Evolutionary conservation across 2,113 vertebrate species (phyloP).

Genomic region (Dasyprocta punctata): DNA sequence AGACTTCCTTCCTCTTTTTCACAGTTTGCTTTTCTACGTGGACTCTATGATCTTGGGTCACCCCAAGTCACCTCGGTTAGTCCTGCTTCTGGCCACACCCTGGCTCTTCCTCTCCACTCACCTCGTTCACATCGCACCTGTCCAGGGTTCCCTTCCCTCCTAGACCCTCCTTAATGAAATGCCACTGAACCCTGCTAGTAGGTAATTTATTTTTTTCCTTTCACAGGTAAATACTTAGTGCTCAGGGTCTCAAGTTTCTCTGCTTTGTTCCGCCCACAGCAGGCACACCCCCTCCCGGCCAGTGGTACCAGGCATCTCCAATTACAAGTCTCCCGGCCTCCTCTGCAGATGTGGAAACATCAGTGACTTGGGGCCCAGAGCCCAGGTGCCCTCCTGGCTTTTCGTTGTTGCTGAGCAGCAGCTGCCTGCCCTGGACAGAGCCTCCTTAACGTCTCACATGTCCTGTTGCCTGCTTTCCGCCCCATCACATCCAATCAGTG

Average conservation of each 20-base stretch:
- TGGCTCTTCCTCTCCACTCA: neutral
- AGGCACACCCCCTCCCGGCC: neutral
- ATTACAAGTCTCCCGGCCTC: neutral
- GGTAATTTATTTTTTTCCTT: neutral
- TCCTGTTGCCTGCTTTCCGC: neutral
- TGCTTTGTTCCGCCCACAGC: neutral
- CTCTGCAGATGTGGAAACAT: neutral
- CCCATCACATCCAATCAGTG: neutral
- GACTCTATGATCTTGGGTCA: neutral
- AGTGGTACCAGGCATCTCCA: neutral
- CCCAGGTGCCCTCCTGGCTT: neutral
- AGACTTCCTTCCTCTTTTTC: neutral
- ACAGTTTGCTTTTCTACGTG: neutral
- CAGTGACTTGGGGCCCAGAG: neutral
- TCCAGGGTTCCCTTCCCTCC: neutral
- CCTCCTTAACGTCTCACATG: neutral
- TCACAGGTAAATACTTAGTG: neutral
- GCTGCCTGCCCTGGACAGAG: neutral
- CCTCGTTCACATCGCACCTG: neutral
- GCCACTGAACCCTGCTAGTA: neutral
- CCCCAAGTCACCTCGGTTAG: neutral
- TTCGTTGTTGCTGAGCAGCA: neutral
- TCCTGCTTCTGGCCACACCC: neutral
- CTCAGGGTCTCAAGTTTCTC: neutral
- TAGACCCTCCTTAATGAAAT: neutral